Conservation (phyloP, 2,888 invertebrate genomes). For the Axea sp. region DNA sequence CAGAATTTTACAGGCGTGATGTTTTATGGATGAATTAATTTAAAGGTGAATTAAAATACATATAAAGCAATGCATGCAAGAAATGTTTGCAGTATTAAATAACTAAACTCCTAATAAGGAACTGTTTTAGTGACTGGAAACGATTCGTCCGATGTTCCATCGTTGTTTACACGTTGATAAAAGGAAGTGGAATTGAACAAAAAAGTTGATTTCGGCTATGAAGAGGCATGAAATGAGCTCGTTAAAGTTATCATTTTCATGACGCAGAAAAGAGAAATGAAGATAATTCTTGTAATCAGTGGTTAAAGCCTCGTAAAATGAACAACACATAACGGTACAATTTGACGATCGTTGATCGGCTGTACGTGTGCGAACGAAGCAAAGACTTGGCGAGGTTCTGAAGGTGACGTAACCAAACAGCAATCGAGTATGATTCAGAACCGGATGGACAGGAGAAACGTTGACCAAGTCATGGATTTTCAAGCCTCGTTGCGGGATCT, state of each 20-base stretch:
- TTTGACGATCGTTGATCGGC: conserved; percentile 31
- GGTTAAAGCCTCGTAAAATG: conserved; percentile 1
- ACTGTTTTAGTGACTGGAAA: no score
- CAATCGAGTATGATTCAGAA: conserved; percentile 57
- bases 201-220: conserved; percentile 9
- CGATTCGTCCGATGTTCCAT: no score
- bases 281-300: neutral
- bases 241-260: neutral
- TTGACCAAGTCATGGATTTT: conserved; percentile 54
- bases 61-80: no score
- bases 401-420: conserved; percentile 54
- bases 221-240: neutral
- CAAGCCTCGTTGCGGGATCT: conserved; percentile 7
- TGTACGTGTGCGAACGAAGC: conserved; percentile 12
- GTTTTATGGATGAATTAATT: no score
- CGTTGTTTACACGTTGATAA: conserved; percentile 3
- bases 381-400: conserved; percentile 42
- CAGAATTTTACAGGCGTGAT: no score
- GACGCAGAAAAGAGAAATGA: neutral
- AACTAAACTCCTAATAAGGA: no score
- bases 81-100: no score
- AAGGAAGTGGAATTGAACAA: neutral
- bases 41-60: no score
- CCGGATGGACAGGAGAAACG: conserved; percentile 53
- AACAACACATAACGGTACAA: conserved; percentile 33